These are phyloP conservation scores for Villa cingulata DNA, from an alignment of 2,888 invertebrate genomes.

Conservation along the genomic window DNA sequence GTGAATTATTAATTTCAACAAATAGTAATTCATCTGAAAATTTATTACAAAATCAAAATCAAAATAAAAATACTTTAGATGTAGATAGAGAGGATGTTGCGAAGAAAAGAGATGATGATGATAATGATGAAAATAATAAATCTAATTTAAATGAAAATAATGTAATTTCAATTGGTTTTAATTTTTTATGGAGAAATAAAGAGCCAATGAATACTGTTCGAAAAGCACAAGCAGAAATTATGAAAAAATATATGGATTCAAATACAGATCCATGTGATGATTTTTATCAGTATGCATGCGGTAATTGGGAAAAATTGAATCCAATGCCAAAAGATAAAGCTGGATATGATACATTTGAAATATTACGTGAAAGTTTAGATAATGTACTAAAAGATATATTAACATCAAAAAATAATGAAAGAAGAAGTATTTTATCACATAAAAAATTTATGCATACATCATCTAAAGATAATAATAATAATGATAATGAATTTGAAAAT, in stretches of 20 bases:
- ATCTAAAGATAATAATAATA: neutral
- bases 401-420: conserved; percentile 31
- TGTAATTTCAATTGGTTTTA: conserved; percentile 15
- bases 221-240: conserved; percentile 50
- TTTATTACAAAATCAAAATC: too few relatives aligned
- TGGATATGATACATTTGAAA: conserved; percentile 81
- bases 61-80: too few relatives aligned
- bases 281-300: conserved; percentile 75
- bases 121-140: neutral
- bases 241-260: conserved; percentile 64
- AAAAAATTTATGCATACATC: neutral
- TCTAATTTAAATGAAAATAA: neutral
- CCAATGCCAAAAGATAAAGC: conserved; percentile 82
- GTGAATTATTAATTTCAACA: neutral
- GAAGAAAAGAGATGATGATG: neutral
- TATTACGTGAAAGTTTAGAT: conserved; percentile 69
- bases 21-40: neutral
- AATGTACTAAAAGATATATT: conserved; percentile 51
- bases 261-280: conserved; percentile 63
- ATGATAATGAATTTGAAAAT: neutral
- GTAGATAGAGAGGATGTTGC: too few relatives aligned
- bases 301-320: conserved; percentile 72
- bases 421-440: too few relatives aligned
- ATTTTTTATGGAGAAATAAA: conserved; percentile 47
- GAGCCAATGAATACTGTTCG: conserved; percentile 42